phyloP scores from a whole-genome alignment of 2,113 vertebrate species.

The Rafetus swinhoei region DNA sequence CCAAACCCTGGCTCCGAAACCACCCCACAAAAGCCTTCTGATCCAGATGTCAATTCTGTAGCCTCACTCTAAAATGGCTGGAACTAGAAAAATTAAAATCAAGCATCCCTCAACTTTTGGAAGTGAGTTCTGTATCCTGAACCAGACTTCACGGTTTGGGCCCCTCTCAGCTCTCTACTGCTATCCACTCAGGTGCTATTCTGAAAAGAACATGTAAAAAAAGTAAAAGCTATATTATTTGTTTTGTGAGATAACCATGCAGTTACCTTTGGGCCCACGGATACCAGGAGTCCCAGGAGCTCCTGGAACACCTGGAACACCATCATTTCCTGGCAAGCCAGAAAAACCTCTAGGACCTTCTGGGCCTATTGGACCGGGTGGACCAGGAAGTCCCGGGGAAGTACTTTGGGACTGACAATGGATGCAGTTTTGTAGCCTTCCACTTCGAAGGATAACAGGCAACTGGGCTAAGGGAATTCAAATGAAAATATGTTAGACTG shows the following conservation, averaged over 20 bases:
- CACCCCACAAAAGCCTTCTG: not conserved
- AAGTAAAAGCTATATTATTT: not conserved
- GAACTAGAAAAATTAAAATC: not conserved
- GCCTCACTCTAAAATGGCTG: not conserved
- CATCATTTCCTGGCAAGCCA: slow-evolving; percentile 87
- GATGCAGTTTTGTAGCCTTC: slow-evolving; percentile 86
- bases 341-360: slow-evolving; percentile 89
- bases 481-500: slow-evolving; percentile 20
- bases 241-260: accelerated
- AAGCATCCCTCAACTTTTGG: not conserved
- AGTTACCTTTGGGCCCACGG: slow-evolving; percentile 89
- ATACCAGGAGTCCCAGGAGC: slow-evolving; percentile 86
- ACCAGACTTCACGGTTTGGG: not conserved
- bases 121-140: not conserved
- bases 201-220: not conserved
- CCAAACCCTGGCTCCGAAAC: not conserved
- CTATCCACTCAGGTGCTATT: not conserved
- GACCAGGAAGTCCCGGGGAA: slow-evolving; percentile 85
- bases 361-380: slow-evolving; percentile 85
- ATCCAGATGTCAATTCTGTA: not conserved
- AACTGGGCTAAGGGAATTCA: slow-evolving; percentile 85
- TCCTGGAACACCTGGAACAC: slow-evolving; percentile 85
- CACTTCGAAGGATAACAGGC: slow-evolving; percentile 84
- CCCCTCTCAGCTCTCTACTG: not conserved
- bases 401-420: slow-evolving; percentile 85